Conservation (phyloP, 2,888 invertebrate species). For the Erannis defoliaria region DNA sequence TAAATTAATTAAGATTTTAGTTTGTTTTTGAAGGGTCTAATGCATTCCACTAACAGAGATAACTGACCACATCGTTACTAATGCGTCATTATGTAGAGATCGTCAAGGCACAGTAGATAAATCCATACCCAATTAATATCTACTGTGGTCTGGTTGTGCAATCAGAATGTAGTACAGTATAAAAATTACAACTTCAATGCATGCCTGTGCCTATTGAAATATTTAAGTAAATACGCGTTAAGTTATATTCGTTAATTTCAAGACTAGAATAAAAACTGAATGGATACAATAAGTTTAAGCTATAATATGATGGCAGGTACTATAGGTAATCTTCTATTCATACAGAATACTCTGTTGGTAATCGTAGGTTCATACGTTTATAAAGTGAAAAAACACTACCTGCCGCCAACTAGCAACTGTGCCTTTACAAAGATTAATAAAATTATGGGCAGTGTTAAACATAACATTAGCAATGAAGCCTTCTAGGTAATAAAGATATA, state of each 20-base stretch:
- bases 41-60: conserved; percentile 16
- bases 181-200: conserved; percentile 70
- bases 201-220: conserved; percentile 53
- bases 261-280: conserved; percentile 71
- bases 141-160: conserved; percentile 66
- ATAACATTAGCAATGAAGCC: conserved; percentile 20
- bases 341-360: conserved; percentile 27
- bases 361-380: conserved; percentile 21
- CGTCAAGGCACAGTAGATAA: conserved; percentile 36
- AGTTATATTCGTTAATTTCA: conserved; percentile 62
- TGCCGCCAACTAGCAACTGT: conserved; percentile 28
- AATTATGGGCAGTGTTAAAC: conserved; percentile 15
- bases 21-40: conserved; percentile 9
- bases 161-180: conserved; percentile 66
- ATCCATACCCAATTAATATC: conserved; percentile 31
- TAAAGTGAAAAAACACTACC: conserved; percentile 25
- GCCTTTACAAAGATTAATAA: conserved; percentile 9
- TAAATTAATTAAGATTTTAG: neutral
- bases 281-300: conserved; percentile 46
- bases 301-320: conserved; percentile 40
- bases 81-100: conserved; percentile 22
- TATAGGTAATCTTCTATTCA: conserved; percentile 17
- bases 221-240: conserved; percentile 55
- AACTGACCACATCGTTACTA: conserved; percentile 23
- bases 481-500: conserved; percentile 19